Conservation (phyloP, 2,113 vertebrate species). For the Alligator mississippiensis region DNA sequence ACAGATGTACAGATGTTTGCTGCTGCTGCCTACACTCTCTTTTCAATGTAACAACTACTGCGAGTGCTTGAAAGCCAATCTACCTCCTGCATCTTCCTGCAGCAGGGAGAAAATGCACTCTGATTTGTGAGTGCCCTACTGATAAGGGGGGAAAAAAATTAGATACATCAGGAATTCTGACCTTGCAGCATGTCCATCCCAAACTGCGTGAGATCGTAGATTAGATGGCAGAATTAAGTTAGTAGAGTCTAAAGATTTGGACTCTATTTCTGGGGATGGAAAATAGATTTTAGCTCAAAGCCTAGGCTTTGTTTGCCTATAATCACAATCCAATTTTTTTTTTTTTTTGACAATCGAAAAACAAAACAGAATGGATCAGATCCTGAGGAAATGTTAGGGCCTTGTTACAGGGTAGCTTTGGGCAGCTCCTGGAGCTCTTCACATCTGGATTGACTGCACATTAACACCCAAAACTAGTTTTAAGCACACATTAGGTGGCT, state of each 20-base stretch:
- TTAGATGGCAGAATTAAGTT: neutral
- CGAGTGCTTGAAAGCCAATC: neutral
- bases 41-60: neutral
- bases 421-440: too few species aligned
- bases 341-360: neutral
- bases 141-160: neutral
- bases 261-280: too few species aligned
- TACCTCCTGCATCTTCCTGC: neutral
- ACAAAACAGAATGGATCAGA: neutral
- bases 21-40: neutral
- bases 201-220: neutral
- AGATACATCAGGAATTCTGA: neutral
- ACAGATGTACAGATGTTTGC: neutral
- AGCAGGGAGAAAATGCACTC: neutral
- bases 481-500: too few species aligned
- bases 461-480: too few species aligned
- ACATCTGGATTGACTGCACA: too few species aligned
- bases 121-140: neutral
- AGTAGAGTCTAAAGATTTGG: neutral
- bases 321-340: neutral
- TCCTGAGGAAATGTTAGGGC: neutral
- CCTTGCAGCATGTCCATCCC: neutral
- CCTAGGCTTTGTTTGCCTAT: neutral
- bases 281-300: neutral
- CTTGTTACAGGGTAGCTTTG: too few species aligned